phyloP scores from a whole-genome alignment of 2,888 invertebrate genomes.

The Apodemia zela region DNA sequence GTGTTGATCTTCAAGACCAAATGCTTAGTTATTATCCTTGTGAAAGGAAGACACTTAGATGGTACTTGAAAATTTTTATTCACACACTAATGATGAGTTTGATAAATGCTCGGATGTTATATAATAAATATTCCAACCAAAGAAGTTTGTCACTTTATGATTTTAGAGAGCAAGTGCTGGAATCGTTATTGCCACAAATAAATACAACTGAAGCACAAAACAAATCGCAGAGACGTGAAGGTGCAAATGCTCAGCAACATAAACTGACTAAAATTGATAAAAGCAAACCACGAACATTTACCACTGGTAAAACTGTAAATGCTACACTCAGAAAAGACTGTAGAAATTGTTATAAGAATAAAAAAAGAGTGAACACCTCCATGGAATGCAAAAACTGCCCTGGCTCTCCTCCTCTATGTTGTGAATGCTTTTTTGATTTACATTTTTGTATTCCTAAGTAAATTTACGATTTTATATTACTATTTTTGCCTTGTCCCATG shows the following conservation, averaged over 20 bases:
- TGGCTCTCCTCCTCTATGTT: constrained; percentile 29
- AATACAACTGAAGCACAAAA: not conserved
- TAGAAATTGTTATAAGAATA: constrained; percentile 35
- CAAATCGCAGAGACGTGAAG: not conserved
- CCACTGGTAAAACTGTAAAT: constrained; percentile 22
- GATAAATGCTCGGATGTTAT: not conserved
- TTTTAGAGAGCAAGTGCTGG: not conserved
- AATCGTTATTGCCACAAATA: not conserved
- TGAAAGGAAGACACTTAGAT: not conserved
- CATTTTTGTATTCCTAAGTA: constrained; percentile 22
- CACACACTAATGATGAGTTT: not conserved
- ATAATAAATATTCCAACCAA: not conserved
- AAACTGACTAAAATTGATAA: constrained; percentile 25
- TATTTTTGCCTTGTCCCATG: no score
- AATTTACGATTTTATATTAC: not conserved
- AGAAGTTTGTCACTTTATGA: not conserved
- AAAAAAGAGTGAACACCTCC: constrained; percentile 34
- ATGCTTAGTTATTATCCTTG: no score
- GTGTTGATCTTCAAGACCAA: no score
- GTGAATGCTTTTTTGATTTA: constrained; percentile 26
- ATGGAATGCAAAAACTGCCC: constrained; percentile 34
- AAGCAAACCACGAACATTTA: constrained; percentile 17
- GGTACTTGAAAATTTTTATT: not conserved
- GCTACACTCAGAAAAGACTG: constrained; percentile 34
- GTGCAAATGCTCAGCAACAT: constrained; percentile 7